Evolutionary conservation across 1,140 invertebrate genomes (phyloP).

Genomic region (Formica exsecta): DNA sequence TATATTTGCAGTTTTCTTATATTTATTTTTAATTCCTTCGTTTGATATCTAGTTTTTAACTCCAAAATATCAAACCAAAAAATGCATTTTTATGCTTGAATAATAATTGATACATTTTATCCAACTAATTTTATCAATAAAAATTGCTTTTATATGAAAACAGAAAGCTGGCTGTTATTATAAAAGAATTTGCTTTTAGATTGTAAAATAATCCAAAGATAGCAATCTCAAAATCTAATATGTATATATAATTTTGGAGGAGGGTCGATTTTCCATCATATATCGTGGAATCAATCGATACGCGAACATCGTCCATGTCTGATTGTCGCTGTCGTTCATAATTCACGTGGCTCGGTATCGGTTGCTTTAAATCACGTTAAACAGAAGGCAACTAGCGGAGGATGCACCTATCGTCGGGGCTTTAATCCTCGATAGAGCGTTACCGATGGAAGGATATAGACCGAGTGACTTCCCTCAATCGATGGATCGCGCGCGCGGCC

Average conservation of each 20-base stretch:
- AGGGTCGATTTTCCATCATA: background rate
- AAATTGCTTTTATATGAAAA: background rate
- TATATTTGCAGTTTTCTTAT: background rate
- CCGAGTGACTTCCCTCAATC: conserved; percentile 64
- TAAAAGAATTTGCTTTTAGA: background rate
- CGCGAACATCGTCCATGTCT: conserved; percentile 35
- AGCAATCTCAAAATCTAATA: background rate
- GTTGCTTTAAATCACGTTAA: conserved; percentile 74
- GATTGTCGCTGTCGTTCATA: conserved; percentile 50
- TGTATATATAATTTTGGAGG: background rate
- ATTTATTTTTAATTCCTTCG: background rate
- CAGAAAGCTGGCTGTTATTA: background rate
- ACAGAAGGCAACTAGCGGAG: conserved; percentile 74
- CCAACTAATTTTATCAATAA: background rate
- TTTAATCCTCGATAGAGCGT: conserved; percentile 75
- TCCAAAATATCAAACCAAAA: background rate
- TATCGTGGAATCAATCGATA: conserved; percentile 29
- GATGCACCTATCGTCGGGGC: conserved; percentile 72
- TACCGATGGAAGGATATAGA: conserved; percentile 71
- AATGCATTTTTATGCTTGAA: background rate
- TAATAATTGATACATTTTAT: background rate
- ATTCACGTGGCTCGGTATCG: conserved; percentile 44
- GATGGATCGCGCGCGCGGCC: conserved; percentile 67
- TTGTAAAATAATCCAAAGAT: background rate
- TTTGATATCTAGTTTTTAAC: background rate